These are phyloP conservation scores for Calonectris borealis DNA, from an alignment of 2,113 vertebrate species.

Conservation along the genomic window DNA sequence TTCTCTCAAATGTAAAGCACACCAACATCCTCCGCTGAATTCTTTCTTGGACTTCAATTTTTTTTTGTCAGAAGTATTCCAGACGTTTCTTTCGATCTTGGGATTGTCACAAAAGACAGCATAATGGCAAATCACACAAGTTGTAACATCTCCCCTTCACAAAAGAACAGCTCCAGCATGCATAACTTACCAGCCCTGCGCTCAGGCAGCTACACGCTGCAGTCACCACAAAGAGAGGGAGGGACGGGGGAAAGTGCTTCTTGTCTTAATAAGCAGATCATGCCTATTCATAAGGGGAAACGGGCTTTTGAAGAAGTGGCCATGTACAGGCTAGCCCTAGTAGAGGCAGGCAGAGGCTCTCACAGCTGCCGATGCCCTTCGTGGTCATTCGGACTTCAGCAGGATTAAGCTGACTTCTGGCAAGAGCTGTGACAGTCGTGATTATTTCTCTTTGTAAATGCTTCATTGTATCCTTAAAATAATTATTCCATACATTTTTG, in stretches of 20 bases:
- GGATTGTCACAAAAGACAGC: constrained; percentile 57
- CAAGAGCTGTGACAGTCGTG: neutral
- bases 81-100: constrained; percentile 14
- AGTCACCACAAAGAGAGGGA: constrained; percentile 28
- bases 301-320: neutral
- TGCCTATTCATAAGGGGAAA: constrained; percentile 53
- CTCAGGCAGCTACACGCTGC: neutral
- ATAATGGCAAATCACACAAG: constrained; percentile 59
- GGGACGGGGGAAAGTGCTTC: neutral
- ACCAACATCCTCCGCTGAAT: neutral
- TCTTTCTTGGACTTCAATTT: neutral
- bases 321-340: neutral
- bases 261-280: constrained; percentile 51
- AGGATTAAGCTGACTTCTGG: neutral
- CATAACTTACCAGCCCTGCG: constrained; percentile 44
- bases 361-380: neutral
- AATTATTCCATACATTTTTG: neutral
- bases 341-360: neutral
- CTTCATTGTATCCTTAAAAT: neutral
- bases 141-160: constrained; percentile 55
- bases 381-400: neutral
- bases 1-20: neutral
- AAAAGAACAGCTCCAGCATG: constrained; percentile 64
- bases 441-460: neutral
- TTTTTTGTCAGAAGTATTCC: constrained; percentile 8